Evolutionary conservation across 2,888 invertebrate species (phyloP), one percentile per base, ranked within the genome.

Genomic region (Apamea anceps): DNA sequence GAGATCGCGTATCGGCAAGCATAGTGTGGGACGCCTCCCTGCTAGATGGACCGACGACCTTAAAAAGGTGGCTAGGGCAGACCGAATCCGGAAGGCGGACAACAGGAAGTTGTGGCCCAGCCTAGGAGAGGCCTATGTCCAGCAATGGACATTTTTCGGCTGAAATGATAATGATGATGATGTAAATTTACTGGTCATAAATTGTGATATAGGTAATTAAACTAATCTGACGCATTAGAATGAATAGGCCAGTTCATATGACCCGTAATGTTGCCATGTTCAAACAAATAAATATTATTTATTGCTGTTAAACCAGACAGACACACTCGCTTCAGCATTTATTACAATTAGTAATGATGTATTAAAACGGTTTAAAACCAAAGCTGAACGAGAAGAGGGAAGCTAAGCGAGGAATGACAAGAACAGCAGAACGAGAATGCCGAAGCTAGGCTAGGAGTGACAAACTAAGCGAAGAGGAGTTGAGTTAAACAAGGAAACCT

Each of bases 221-320:
- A 28, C 18, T 25, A 68, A 68, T 51, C 51, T 51, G 18, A 18
- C 18, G 51, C 18, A 18, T 51, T 18, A 10, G 25, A 32, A 68
- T 73, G 45, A 45, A 45, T 45, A 32, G 8, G 21, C 45, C 68
- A 67, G 7, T 37, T 48, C 25, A 48, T n/a, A n/a, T 73, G 12
- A 32, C 32, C n/a, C 25, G 18, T 32, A 48, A 74, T 71, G 45
- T 48, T 48, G 6, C 71, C 18, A 18, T 18, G 18, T 32, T 71
- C 25, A 72, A 32, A 74, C n/a, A 72, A 72, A 37, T 72, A 37
- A 74, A 37, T 51, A 37, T n/a, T 18, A 72, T 51, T 72, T n/a
- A 72, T 51, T 74, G 21, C n/a, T n/a, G 48, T 48, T 21, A n/a
- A 74, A n/a, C n/a, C 13, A 28, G 13, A 51, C n/a, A 13, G 8